Conservation (phyloP, 1,140 invertebrate species). For the Sinonovacula constricta region DNA sequence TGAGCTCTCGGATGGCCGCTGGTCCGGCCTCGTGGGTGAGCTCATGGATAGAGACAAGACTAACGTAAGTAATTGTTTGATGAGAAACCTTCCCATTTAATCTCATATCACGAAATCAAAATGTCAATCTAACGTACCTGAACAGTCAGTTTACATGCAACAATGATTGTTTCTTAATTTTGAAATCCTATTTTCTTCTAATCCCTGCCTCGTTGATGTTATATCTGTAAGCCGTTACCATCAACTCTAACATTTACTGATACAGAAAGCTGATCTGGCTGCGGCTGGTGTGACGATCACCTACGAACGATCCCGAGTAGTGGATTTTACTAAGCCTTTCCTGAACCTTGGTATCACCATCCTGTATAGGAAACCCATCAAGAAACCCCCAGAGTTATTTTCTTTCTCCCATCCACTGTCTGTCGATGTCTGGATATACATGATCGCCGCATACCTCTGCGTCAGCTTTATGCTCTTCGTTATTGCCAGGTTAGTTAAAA, state of each 20-base stretch:
- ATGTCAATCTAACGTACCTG: too few species aligned
- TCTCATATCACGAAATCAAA: too few species aligned
- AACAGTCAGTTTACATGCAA: too few species aligned
- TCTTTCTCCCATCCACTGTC: slow-evolving; percentile 98
- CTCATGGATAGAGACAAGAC: slow-evolving; percentile 87
- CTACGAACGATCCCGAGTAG: slow-evolving; percentile 71
- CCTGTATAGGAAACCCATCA: slow-evolving; percentile 78
- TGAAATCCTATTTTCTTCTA: too few species aligned
- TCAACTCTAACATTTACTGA: too few species aligned
- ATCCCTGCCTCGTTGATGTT: too few species aligned
- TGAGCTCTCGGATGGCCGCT: slow-evolving; percentile 84
- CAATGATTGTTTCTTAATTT: too few species aligned
- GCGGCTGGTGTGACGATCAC: slow-evolving; percentile 76
- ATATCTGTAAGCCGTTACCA: too few species aligned
- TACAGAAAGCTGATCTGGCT: slow-evolving; percentile 75
- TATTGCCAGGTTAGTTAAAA: slow-evolving; percentile 89
- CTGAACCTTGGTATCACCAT: slow-evolving; percentile 77
- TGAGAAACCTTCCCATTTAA: too few species aligned
- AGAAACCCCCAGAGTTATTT: slow-evolving; percentile 87
- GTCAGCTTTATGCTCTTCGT: slow-evolving; percentile 95
- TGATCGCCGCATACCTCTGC: slow-evolving; percentile 80
- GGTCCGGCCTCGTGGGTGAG: slow-evolving; percentile 98
- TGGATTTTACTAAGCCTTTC: slow-evolving; percentile 78
- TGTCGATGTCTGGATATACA: slow-evolving; percentile 80
- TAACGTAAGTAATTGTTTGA: too few species aligned